A percentile compares a stretch with the other conserved stretches of the same genome.
These are phyloP conservation scores for Catharus fuscescens DNA, from an alignment of 2,113 vertebrate species.

Conservation along the genomic window DNA sequence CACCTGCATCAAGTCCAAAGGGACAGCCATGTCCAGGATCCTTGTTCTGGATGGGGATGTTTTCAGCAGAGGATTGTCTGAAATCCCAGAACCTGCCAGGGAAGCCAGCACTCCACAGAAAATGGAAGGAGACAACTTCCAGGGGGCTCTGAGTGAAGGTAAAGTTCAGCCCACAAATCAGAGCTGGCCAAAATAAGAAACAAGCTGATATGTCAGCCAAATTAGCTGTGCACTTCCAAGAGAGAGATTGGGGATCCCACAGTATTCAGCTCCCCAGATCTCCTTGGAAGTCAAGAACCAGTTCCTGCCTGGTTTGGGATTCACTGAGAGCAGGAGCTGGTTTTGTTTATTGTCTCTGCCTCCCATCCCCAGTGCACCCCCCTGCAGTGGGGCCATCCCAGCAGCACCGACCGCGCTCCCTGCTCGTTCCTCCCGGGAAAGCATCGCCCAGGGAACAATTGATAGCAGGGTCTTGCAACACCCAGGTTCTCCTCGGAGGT, in stretches of 20 bases:
- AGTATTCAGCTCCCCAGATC: not conserved
- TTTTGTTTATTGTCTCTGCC: not conserved
- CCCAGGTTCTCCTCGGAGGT: slow-evolving; percentile 59
- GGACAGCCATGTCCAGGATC: not conserved
- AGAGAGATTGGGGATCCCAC: fast-evolving
- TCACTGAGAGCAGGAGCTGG: not conserved
- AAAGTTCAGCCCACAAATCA: not conserved
- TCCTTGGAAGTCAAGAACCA: not conserved
- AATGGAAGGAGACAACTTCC: not conserved
- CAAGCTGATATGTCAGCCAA: not conserved
- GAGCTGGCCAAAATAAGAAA: not conserved
- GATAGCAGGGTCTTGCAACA: slow-evolving; percentile 4
- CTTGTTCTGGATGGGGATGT: not conserved
- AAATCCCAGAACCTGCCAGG: not conserved
- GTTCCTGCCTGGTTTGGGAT: not conserved
- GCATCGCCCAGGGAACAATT: not conserved
- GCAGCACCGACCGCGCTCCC: not conserved
- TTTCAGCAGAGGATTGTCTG: not conserved
- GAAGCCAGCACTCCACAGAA: not conserved
- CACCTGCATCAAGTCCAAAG: not conserved
- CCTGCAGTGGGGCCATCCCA: not conserved
- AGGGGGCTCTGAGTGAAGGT: not conserved
- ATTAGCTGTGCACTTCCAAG: not conserved
- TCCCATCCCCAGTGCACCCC: not conserved
- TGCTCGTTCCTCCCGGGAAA: not conserved